Evolutionary conservation across 2,888 invertebrate genomes (phyloP).

Genomic region (Eupithecia centaureata): DNA sequence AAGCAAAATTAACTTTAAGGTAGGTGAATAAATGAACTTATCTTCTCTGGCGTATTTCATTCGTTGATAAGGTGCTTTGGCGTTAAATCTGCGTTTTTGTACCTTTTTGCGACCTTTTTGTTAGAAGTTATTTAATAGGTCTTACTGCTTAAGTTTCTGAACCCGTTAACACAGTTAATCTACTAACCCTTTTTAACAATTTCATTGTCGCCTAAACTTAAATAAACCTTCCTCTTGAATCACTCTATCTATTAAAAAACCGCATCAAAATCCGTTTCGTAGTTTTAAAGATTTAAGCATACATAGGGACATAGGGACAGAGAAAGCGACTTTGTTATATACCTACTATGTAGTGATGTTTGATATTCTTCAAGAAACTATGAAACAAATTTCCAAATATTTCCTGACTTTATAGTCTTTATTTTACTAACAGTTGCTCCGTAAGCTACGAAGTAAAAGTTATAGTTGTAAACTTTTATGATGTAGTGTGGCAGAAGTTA

Average conservation of each 20-base stretch:
- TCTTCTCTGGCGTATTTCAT: background rate
- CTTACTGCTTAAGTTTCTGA: background rate
- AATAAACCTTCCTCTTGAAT: no score
- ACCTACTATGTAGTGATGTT: no score
- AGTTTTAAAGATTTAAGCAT: no score
- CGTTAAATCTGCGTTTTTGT: background rate
- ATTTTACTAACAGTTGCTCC: background rate
- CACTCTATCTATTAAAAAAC: no score
- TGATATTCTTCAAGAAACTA: background rate
- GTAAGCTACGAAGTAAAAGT: slow-evolving; percentile 11
- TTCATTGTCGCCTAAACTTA: no score
- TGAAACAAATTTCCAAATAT: background rate
- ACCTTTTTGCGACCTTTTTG: background rate
- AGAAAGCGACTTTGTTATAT: no score
- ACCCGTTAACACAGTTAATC: no score
- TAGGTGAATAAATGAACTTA: slow-evolving; percentile 1
- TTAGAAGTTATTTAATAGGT: background rate
- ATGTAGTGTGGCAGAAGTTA: slow-evolving; percentile 8
- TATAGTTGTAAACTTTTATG: slow-evolving; percentile 18
- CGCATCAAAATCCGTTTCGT: no score
- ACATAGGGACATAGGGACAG: no score
- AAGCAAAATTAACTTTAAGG: slow-evolving; percentile 1
- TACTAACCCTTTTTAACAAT: no score
- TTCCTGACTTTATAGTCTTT: background rate
- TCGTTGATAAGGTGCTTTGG: slow-evolving; percentile 2